Conservation (phyloP, 2,888 invertebrate genomes). For the Bellardia bayeri region DNA sequence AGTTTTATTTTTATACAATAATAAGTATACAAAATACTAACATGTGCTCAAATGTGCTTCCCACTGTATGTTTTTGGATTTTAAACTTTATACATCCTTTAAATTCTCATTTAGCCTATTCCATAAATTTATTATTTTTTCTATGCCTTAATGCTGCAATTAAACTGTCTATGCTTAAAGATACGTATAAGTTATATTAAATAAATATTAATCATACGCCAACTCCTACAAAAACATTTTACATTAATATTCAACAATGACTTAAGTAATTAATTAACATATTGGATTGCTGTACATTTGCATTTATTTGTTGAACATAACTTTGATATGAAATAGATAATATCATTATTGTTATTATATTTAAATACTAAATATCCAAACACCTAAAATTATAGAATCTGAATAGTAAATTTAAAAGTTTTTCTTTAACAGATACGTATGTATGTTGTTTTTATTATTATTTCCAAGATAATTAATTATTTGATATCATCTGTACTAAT, state of each 20-base stretch:
- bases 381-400: background rate
- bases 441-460: background rate
- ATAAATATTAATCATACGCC: slow-evolving; percentile 12
- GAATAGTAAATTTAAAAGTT: background rate
- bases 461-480: background rate
- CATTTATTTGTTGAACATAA: background rate
- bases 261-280: slow-evolving; percentile 5
- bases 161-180: background rate
- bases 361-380: background rate
- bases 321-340: background rate
- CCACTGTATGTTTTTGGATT: no score
- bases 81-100: no score
- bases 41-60: no score
- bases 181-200: background rate
- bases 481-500: slow-evolving; percentile 1
- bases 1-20: no score
- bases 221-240: background rate
- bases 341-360: background rate
- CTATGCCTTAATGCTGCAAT: background rate
- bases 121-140: no score
- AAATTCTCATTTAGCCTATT: no score
- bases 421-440: no score
- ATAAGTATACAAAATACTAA: no score
- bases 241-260: background rate
- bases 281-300: background rate